Conservation (phyloP, 1,140 invertebrate species). For the Monochamus saltuarius region DNA sequence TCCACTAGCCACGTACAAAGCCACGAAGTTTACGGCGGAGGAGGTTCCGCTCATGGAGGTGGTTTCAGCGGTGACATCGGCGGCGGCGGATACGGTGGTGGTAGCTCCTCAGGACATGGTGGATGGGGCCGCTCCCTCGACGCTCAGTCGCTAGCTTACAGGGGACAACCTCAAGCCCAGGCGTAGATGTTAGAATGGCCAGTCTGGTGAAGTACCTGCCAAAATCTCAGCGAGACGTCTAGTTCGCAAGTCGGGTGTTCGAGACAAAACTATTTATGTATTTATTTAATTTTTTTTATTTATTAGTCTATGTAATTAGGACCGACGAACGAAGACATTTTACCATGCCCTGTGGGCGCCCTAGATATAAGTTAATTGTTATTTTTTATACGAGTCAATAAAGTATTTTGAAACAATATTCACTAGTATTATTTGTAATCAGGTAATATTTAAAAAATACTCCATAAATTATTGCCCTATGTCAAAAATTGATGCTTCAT, state of each 20-base stretch:
- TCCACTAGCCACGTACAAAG: slow-evolving; percentile 65
- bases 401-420: slow-evolving; percentile 10
- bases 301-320: slow-evolving; percentile 22
- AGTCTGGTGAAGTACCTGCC: slow-evolving; percentile 47
- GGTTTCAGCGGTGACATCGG: slow-evolving; percentile 57
- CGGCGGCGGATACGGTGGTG: slow-evolving; percentile 56
- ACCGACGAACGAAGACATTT: slow-evolving; percentile 36
- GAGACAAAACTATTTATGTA: slow-evolving; percentile 29
- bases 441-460: background rate
- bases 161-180: slow-evolving; percentile 58
- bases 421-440: background rate
- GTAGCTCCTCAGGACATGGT: slow-evolving; percentile 61
- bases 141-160: slow-evolving; percentile 73
- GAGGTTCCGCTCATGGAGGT: slow-evolving; percentile 55
- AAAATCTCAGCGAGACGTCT: slow-evolving; percentile 36
- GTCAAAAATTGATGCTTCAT: background rate
- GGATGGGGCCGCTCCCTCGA: slow-evolving; percentile 73
- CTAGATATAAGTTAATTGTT: slow-evolving; percentile 28
- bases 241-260: slow-evolving; percentile 27
- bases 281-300: slow-evolving; percentile 32
- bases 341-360: slow-evolving; percentile 31
- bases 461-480: no score
- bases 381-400: slow-evolving; percentile 33
- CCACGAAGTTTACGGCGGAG: slow-evolving; percentile 54
- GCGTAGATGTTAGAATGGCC: slow-evolving; percentile 26